phyloP scores from a whole-genome alignment of 1,140 invertebrate genomes.

The Lepidotrigona ventralis region DNA sequence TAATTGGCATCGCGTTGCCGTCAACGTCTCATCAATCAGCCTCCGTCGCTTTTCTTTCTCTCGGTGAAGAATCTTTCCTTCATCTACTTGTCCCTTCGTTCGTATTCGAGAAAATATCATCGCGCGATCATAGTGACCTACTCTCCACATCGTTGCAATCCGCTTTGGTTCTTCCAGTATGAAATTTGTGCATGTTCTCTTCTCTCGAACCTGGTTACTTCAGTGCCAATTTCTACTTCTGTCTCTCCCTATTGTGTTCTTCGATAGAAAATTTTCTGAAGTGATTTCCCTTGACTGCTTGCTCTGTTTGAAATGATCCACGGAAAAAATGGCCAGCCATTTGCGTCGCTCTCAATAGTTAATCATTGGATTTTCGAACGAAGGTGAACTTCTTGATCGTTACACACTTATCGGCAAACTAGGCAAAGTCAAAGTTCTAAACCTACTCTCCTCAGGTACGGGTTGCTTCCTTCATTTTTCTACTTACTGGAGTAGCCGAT shows the following conservation, averaged over 20 bases:
- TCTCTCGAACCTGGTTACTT: neutral
- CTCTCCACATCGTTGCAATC: constrained; percentile 13
- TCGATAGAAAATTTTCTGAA: too few species aligned
- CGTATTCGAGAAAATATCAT: neutral
- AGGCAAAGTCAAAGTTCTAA: neutral
- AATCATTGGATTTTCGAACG: neutral
- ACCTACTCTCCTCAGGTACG: constrained; percentile 40
- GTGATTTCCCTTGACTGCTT: too few species aligned
- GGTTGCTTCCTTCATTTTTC: neutral
- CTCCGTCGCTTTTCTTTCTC: neutral
- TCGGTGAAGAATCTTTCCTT: neutral
- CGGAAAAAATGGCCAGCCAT: too few species aligned
- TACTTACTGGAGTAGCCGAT: too few species aligned
- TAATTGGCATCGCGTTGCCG: constrained; percentile 65
- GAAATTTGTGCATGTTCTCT: constrained; percentile 45
- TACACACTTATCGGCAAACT: neutral
- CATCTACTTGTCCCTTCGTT: neutral
- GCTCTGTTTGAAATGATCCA: too few species aligned
- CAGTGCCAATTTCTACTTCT: neutral
- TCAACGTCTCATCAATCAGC: neutral
- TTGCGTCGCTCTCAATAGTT: too few species aligned
- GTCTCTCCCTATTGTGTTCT: neutral
- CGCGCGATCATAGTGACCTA: neutral
- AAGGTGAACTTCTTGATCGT: neutral
- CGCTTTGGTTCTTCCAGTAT: neutral